Base-by-base conservation (phyloP, 2,797 vertebrate species). In the Clarias platycephalus region DNA sequence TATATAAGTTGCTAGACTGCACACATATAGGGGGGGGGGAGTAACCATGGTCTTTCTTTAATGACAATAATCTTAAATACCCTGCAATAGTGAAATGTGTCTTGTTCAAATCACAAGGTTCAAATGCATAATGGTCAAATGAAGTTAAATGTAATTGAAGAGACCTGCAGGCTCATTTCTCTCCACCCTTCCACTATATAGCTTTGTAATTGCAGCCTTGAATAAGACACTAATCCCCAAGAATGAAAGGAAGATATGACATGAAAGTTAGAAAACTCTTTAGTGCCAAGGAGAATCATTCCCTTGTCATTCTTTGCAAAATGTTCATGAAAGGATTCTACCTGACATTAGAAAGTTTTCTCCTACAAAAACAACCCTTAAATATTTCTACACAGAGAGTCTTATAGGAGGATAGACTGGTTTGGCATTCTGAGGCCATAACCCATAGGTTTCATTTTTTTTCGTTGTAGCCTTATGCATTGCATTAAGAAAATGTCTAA, bases 201-300 rank as follows among this genome's bases (percentile, higher is more conserved):
- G 76, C 82, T 80, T 81, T 81, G 77, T 83, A 86, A 81, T 86
- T 84, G 77, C 70, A 80, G 82, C 77, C 55, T 84, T 86, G 82
- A 86, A 83, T 84, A 44, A 74, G 77, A 58, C 63, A 76, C 85
- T 86, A 83, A 86, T 86, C 82, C 77, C 37, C 26, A 80, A 76
- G 77, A 86, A 86, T 84, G 82, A 86, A 81, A 49, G 78, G 85
- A 86, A 83, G 34, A 75, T 83, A 86, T 81, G 70, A 67, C 78
- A 76, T 80, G 82, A 86, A 84, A 80, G 62, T 79, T 79, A 63
- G 20, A 77, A 77, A 82, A 70, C 31, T 79, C 58, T 83, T 80
- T 80, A 82, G 80, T 82, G 74, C 74, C 74, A 82, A 53, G 44
- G 62, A 80, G 58, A 80, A 60, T 80, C 81, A 67, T 86, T 74